Base-by-base conservation (phyloP, 1,140 invertebrate genomes). In the Drosophila pseudoananassae region DNA sequence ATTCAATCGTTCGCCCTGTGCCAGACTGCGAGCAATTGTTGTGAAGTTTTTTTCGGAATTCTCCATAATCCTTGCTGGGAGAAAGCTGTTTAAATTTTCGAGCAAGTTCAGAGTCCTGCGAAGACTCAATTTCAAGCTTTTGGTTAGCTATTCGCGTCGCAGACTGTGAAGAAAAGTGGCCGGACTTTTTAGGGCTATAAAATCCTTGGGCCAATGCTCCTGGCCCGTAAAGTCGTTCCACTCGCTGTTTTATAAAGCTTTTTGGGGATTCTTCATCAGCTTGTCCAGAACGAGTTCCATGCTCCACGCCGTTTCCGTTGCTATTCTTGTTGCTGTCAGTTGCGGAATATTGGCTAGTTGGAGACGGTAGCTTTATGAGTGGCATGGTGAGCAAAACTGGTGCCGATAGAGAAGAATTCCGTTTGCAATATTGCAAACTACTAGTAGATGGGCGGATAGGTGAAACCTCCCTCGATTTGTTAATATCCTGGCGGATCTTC, bases 161-260 rank as follows among this genome's bases (percentile, higher is more conserved):
- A 27, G 56, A 23, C 36, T 23, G 25, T 17, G 20, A 15, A 14
- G 52, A 5, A 59, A 68, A 27, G 38, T 51, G 17, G 6, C 57
- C 52, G 14, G 74, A 73, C 43, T 58, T 94, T 69, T 95, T 95
- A 43, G 94, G 94, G 65, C 95, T 95, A 83, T 96, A 96, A 81
- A 97, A 97, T 6, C 96, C 96, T 90, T 96, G 96, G 3, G 96
- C 96, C 6, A 97, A 84, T 10, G 96, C 96, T 23, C 96, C 96
- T 0, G 96, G 96, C 0, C 97, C 97, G 91, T 97, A 98, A 0
- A 98, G 91, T 59, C 97, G 93, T 84, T 98, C 97, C 1, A 98
- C 96, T 36, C 96, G 93, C 88, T 97, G 96, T 89, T 98, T 95
- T 29, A 98, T 97, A 71, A 98, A 97, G 31, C 97, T 97, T 59